Evolutionary conservation across 2,797 vertebrate genomes (phyloP), one percentile per base, ranked within the genome.

Genomic region (Rallus crepitans): DNA sequence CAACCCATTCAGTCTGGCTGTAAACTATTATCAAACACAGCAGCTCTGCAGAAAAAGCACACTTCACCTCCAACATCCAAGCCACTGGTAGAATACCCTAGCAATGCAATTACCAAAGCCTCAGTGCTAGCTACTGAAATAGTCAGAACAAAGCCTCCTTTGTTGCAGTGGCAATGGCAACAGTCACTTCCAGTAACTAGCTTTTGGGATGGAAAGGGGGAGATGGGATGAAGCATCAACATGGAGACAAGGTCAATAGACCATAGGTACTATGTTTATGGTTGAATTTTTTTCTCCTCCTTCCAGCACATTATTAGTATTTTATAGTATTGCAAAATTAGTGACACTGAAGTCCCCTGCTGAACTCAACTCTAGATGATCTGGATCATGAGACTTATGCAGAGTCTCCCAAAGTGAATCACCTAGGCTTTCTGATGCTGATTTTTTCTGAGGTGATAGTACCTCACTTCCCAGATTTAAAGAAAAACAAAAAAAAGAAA

Each of bases 141-240:
- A 18, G 21, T 6, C 7, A 53, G 3, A 65, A 42, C 16, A 68
- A 87, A 56, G 23, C 7, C 37, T 47, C 50, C 60, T 42, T 42
- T 42, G 40, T 42, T 42, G 40, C 40, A 42, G 40, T 42, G 40
- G 40, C 40, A 42, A 42, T 42, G 16, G 11, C 8, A 78, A 60
- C 1, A 4, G 17, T 40, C 15, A 42, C 27, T 69, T 77, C 14
- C 30, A 53, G 37, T 21, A 85, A 84, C 35, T 25, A 42, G 3
- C 8, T 40, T 56, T 63, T 52, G 16, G 4, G 3, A 6, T 23
- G 21, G 61, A 2, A 3, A 4, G 5, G 18, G 12, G 60, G 2
- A 8, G 10, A 64, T 0, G 0, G 33, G 25, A 50, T 8, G 13
- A 25, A 7, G 25, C 48, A 27, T 25, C 48, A 50, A 42, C 17